Evolutionary conservation across 2,113 vertebrate species (phyloP).

Genomic region (Lutjanus erythropterus): DNA sequence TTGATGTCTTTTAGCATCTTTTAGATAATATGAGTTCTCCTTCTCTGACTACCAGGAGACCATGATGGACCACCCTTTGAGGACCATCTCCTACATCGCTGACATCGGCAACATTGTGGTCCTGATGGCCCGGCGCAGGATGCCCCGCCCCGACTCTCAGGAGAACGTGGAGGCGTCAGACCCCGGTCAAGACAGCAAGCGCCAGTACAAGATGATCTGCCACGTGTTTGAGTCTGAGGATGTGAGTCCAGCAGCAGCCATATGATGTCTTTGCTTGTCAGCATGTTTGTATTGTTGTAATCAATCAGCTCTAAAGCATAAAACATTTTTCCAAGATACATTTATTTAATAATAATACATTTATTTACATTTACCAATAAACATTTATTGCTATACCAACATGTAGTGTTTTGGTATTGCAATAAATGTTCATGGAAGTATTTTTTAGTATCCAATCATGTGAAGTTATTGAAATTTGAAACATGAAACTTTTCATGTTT

Average conservation of each 20-base stretch:
- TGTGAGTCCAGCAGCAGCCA: constrained; percentile 83
- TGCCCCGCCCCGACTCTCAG: constrained; percentile 93
- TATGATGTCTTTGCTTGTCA: background rate
- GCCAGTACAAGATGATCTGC: constrained; percentile 99
- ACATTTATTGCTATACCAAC: no score
- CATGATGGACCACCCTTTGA: constrained; percentile 97
- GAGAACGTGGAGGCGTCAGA: constrained; percentile 93
- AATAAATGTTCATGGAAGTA: no score
- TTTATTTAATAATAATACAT: no score
- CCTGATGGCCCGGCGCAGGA: constrained; percentile 94
- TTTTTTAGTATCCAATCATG: no score
- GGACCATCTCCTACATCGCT: constrained; percentile 97
- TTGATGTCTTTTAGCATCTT: no score
- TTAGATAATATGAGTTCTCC: background rate
- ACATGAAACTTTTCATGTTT: no score
- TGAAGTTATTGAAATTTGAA: no score
- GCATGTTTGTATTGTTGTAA: no score
- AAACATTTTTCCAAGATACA: no score
- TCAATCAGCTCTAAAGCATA: no score
- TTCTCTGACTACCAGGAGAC: constrained; percentile 86
- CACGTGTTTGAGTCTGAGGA: constrained; percentile 99
- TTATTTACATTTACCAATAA: no score
- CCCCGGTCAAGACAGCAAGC: constrained; percentile 92
- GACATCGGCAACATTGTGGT: constrained; percentile 98
- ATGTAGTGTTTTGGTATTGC: no score